Conservation (phyloP, 2,113 vertebrate genomes). For the Platycercus adscitus region DNA sequence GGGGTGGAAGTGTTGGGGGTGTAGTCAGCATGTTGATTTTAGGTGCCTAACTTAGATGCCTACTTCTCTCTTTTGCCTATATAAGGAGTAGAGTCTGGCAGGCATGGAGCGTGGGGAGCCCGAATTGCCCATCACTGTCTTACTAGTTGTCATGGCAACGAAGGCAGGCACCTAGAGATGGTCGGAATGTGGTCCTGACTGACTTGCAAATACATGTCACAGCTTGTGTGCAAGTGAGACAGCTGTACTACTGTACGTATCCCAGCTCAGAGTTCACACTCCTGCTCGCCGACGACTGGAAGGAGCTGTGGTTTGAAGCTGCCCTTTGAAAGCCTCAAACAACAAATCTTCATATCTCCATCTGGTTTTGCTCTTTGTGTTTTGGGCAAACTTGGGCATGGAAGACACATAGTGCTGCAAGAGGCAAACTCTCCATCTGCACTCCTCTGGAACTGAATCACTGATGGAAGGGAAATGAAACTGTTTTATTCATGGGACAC, state of each 20-base stretch:
- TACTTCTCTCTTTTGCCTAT: slow-evolving; percentile 36
- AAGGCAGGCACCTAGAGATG: slow-evolving; percentile 37
- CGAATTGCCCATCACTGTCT: slow-evolving; percentile 45
- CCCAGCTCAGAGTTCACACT: background rate
- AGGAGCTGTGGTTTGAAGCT: background rate
- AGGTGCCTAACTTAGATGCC: slow-evolving; percentile 20
- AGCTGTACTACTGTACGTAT: background rate
- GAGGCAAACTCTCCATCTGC: background rate
- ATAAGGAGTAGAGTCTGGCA: slow-evolving; percentile 63
- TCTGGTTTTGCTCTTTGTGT: background rate
- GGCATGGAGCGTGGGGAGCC: slow-evolving; percentile 19
- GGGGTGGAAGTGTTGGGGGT: slow-evolving; percentile 20
- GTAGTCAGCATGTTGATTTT: slow-evolving; percentile 41
- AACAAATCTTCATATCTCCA: background rate
- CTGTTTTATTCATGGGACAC: background rate
- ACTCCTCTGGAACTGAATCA: background rate
- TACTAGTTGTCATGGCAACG: slow-evolving; percentile 24
- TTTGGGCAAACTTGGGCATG: background rate
- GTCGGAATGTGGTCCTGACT: background rate
- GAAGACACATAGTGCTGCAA: background rate
- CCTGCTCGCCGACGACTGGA: background rate
- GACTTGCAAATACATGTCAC: background rate
- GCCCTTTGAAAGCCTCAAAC: background rate
- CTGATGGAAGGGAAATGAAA: slow-evolving; percentile 2
- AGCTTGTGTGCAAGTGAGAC: background rate